phyloP scores from a whole-genome alignment of 2,797 vertebrate species.

The Propithecus deckenii region DNA sequence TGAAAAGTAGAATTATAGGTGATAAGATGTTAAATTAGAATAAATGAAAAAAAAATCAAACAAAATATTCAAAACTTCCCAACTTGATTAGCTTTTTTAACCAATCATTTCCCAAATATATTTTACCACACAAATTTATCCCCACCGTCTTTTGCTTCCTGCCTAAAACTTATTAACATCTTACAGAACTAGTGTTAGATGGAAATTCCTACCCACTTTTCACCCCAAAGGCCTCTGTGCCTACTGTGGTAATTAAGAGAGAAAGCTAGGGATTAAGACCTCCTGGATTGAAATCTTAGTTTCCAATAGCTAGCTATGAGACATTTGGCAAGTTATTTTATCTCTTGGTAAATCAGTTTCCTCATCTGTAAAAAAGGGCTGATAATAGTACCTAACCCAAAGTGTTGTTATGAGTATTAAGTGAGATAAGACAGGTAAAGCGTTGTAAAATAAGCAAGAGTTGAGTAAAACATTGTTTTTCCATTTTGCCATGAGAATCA shows the following conservation, averaged over 20 bases:
- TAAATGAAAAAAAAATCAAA: background rate
- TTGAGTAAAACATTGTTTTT: background rate
- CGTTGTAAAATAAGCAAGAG: background rate
- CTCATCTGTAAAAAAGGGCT: background rate
- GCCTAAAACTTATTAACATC: background rate
- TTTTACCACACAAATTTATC: background rate
- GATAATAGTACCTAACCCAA: background rate
- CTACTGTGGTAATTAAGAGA: background rate
- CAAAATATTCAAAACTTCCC: background rate
- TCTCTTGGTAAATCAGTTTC: background rate
- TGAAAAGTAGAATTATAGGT: background rate
- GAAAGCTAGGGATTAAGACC: background rate
- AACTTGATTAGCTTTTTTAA: background rate
- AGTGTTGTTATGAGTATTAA: background rate
- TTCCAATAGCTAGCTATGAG: background rate
- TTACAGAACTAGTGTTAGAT: background rate
- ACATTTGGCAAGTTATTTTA: background rate
- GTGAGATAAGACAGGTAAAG: background rate
- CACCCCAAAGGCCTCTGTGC: background rate
- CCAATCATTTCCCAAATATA: background rate
- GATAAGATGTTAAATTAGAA: background rate
- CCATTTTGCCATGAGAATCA: background rate
- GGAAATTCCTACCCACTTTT: background rate
- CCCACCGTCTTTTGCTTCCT: background rate
- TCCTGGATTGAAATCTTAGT: background rate